These are phyloP conservation scores for Scolanthus callimorphus DNA, from an alignment of 92 coral and sea anemone species.

Conservation along the genomic window DNA sequence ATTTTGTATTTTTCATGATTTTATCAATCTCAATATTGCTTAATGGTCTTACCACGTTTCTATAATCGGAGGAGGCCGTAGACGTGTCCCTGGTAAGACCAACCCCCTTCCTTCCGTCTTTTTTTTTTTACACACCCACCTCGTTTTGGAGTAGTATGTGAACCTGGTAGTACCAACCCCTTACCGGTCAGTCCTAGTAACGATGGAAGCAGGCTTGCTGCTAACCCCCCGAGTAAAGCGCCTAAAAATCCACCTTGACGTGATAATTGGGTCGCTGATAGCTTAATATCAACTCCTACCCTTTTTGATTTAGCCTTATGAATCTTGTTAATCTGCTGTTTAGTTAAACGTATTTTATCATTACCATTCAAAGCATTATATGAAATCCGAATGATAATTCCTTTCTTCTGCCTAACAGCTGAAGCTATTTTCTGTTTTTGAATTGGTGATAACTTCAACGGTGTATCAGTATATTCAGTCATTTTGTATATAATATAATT, in stretches of 20 bases:
- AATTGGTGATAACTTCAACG: not conserved
- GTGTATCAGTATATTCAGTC: not conserved
- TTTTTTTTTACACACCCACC: not conserved
- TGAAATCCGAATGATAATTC: not conserved
- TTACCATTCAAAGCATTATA: not conserved
- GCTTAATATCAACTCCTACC: constrained; percentile 17
- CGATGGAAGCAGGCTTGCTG: not conserved
- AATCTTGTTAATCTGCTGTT: constrained; percentile 14
- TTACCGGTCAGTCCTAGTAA: not conserved
- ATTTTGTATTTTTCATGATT: not conserved
- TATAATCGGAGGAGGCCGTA: not conserved
- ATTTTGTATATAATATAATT: constrained; percentile 1
- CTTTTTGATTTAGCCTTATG: constrained; percentile 9
- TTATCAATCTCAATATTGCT: not conserved
- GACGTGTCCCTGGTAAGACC: constrained; percentile 9
- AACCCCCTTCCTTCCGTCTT: constrained; percentile 10
- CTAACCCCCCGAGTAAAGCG: constrained; percentile 12
- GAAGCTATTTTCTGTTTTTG: constrained; percentile 1
- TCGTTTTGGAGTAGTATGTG: not conserved
- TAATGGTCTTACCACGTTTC: not conserved
- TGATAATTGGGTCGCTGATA: constrained; percentile 7
- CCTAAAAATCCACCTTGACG: constrained; percentile 9
- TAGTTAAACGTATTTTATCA: constrained; percentile 9
- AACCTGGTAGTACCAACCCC: not conserved
- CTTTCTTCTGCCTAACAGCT: not conserved